phyloP scores from a whole-genome alignment of 2,797 vertebrate species.

The Masticophis lateralis region DNA sequence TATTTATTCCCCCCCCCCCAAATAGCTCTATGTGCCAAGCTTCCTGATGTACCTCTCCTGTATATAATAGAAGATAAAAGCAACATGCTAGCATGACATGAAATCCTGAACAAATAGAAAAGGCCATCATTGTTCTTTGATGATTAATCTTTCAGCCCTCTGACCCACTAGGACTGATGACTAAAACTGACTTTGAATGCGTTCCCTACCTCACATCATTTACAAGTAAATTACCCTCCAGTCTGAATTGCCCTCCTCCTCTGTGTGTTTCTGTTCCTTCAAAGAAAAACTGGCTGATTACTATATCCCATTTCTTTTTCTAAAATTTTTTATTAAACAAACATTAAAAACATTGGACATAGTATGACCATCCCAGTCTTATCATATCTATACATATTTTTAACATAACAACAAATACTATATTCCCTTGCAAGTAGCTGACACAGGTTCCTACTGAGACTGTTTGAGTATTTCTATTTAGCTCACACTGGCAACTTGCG shows the following conservation, averaged over 20 bases:
- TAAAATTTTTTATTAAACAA: no score
- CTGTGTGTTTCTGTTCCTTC: not conserved
- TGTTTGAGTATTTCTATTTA: not conserved
- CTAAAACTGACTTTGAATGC: slow-evolving; percentile 15
- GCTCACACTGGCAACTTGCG: not conserved
- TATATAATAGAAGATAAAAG: slow-evolving; percentile 16
- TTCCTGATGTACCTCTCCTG: not conserved
- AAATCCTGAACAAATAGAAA: slow-evolving; percentile 12
- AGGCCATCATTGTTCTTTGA: slow-evolving; percentile 14
- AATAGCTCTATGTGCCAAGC: not conserved
- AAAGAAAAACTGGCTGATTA: not conserved
- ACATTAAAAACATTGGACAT: no score
- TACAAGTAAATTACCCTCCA: slow-evolving; percentile 2
- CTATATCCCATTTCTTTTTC: not conserved
- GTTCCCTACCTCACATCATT: not conserved
- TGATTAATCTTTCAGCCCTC: slow-evolving; percentile 16
- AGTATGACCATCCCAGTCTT: no score
- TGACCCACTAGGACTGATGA: slow-evolving; percentile 11
- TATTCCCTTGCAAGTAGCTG: not conserved
- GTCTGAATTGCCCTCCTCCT: not conserved
- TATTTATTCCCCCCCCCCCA: not conserved
- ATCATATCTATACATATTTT: no score
- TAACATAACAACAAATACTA: no score
- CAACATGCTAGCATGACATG: not conserved
- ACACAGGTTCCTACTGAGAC: not conserved